Base-by-base conservation (phyloP, 2,888 invertebrate genomes). In the Eilema caniola region DNA sequence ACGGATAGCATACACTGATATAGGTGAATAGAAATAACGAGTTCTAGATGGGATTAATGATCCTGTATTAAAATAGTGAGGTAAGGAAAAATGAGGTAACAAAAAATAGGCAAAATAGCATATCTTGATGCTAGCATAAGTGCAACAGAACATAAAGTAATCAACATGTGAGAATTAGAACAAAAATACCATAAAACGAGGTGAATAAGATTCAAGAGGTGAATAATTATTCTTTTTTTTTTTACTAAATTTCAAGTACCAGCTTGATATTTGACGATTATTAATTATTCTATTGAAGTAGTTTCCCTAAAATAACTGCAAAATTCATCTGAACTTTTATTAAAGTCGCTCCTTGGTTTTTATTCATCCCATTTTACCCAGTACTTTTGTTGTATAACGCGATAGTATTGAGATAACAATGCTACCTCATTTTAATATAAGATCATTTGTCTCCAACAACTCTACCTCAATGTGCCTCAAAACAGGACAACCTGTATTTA, bases 401-500 rank as follows among this genome's bases (percentile, higher is more conserved):
- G 53, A n/a, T 53, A 53, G n/a, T n/a, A 10, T 53, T 53, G n/a
- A 53, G 53, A 53, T 53, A 53, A 53, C 53, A 53, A n/a, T 10
- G 20, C 53, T 53, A 53, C 53, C 53, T 53, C 53, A 53, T 53
- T 53, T 53, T 53, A n/a, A 53, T 53, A n/a, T 53, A 10, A 53
- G n/a, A n/a, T 53, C 8, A 53, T n/a, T 53, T 10, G 10, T n/a
- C 1, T 0, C 8, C 20, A n/a, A 53, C 10, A 53, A n/a, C n/a
- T 53, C 53, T n/a, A 53, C n/a, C 53, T 53, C n/a, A 53, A n/a
- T n/a, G 53, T 53, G n/a, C n/a, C 53, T 53, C n/a, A 53, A 53
- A 53, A 1, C n/a, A n/a, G n/a, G 7, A 53, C 20, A 5, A 7
- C 7, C 53, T n/a, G 8, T 0, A 20, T n/a, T n/a, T 47, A 16